Conservation (phyloP, 2,888 invertebrate species). For the Zonitis immaculata region DNA sequence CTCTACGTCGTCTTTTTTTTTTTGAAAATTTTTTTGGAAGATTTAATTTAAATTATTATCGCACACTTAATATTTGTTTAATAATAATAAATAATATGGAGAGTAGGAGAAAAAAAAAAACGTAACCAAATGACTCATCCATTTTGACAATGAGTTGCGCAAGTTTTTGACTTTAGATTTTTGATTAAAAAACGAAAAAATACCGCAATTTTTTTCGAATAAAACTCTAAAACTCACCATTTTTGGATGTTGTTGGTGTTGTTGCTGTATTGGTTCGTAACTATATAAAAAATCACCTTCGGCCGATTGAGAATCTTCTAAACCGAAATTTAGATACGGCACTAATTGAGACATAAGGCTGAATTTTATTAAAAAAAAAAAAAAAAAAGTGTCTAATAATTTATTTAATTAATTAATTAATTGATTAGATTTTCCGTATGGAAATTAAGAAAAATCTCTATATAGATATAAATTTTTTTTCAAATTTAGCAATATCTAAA, state of each 20-base stretch:
- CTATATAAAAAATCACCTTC: conserved; percentile 37
- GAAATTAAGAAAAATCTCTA: too few species aligned
- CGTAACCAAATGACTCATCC: conserved; percentile 19
- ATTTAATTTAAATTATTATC: background rate
- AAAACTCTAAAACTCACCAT: conserved; percentile 34
- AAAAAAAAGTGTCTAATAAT: conserved; percentile 5
- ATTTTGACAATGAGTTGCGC: conserved; percentile 27
- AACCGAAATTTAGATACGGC: conserved; percentile 50
- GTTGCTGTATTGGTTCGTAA: conserved; percentile 28
- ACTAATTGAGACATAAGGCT: conserved; percentile 62
- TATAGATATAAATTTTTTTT: too few species aligned
- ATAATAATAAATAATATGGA: background rate
- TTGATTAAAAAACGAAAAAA: too few species aligned
- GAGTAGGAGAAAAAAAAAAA: background rate
- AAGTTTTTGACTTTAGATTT: conserved; percentile 8
- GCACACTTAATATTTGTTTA: too few species aligned
- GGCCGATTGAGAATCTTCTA: conserved; percentile 37
- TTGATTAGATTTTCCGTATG: too few species aligned
- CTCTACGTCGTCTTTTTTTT: too few species aligned
- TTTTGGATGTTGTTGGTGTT: conserved; percentile 34
- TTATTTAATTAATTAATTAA: too few species aligned
- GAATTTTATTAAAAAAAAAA: conserved; percentile 19
- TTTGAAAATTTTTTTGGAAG: too few species aligned
- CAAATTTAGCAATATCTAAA: too few species aligned
- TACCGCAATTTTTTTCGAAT: background rate